A percentile compares a stretch with the other conserved stretches of the same genome.
These are phyloP conservation scores for Danio rerio DNA, from an alignment of 2,113 vertebrate species.

Conservation along the genomic window DNA sequence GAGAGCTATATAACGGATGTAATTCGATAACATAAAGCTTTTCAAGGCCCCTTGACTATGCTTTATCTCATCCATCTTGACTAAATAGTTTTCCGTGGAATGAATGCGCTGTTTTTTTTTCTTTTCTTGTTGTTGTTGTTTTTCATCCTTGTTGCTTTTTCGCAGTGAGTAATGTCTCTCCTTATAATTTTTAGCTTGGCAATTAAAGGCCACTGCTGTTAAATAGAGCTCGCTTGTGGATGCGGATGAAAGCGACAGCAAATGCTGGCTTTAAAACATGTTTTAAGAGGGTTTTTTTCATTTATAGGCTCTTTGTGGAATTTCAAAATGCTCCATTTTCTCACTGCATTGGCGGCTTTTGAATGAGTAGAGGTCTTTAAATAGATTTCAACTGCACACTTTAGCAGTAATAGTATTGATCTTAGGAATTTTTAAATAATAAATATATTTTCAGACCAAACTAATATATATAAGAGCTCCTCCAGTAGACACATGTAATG, in stretches of 20 bases:
- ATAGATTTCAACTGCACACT: conserved; percentile 20
- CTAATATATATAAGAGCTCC: no score
- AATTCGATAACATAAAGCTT: conserved; percentile 47
- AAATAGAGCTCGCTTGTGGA: conserved; percentile 21
- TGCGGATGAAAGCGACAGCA: conserved; percentile 20
- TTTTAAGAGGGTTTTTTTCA: conserved; percentile 43
- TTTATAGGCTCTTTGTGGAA: conserved; percentile 37
- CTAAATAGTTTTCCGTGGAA: conserved; percentile 36
- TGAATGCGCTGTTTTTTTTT: background rate
- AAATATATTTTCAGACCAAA: no score
- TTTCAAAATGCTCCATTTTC: conserved; percentile 29
- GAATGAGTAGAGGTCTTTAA: conserved; percentile 18
- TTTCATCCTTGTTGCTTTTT: background rate
- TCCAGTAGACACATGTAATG: no score
- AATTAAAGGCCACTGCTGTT: conserved; percentile 37
- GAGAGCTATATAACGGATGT: conserved; percentile 41
- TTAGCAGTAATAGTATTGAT: background rate
- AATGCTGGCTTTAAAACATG: conserved; percentile 43
- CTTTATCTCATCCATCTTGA: conserved; percentile 24
- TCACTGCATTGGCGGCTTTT: background rate
- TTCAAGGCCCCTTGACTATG: background rate
- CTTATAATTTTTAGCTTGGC: conserved; percentile 25
- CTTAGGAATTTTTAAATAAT: no score
- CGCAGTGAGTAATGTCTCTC: background rate
- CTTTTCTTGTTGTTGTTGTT: background rate